These are phyloP conservation scores for Bursaphelenchus okinawaensis DNA, from an alignment of 2,888 invertebrate genomes.

Conservation along the genomic window DNA sequence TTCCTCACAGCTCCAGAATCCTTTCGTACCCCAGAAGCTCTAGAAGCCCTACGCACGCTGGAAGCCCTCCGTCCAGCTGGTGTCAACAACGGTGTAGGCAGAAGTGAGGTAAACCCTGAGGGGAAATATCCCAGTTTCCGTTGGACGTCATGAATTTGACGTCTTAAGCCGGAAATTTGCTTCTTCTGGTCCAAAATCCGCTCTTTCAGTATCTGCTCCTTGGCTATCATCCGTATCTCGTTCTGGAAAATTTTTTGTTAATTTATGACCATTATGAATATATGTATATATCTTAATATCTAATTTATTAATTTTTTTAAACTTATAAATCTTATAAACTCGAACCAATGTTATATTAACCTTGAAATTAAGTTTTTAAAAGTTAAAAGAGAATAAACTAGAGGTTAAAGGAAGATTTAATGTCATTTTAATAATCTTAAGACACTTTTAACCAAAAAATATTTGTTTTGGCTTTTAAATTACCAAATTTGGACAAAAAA, in stretches of 20 bases:
- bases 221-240: conserved; percentile 13
- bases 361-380: not conserved
- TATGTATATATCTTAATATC: not conserved
- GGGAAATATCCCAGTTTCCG: not conserved
- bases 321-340: not conserved
- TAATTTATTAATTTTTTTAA: conserved; percentile 2
- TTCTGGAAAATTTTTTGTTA: not conserved
- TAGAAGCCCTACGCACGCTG: not conserved
- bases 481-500: no score
- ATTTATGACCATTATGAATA: no score
- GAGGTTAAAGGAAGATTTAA: no score
- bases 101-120: not conserved
- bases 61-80: not conserved
- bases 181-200: conserved; percentile 5
- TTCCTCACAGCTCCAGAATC: no score
- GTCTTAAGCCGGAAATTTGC: not conserved
- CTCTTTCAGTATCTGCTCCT: conserved; percentile 10
- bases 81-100: not conserved
- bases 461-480: no score
- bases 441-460: no score
- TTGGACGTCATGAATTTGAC: conserved; percentile 6
- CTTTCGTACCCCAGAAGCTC: no score
- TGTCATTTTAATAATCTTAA: no score
- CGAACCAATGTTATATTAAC: not conserved
- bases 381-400: no score